A percentile compares a stretch with the other conserved stretches of the same genome.
These are phyloP conservation scores for Sympetrum striolatum DNA, from an alignment of 2,888 invertebrate genomes.

Conservation along the genomic window DNA sequence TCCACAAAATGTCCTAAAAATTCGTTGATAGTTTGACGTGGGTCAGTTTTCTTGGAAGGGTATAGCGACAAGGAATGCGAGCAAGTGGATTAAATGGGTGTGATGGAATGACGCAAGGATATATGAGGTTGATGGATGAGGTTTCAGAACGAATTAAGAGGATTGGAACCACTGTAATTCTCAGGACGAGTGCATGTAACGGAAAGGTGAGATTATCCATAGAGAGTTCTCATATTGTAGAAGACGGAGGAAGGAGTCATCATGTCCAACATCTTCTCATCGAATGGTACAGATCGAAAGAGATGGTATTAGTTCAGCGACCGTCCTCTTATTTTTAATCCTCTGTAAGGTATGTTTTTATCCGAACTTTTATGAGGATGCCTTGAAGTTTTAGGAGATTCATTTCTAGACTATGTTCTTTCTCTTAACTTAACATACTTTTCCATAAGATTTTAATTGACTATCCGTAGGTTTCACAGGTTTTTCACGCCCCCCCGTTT, in stretches of 20 bases:
- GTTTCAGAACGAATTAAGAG: slow-evolving; percentile 33
- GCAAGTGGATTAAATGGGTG: background rate
- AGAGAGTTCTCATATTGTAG: background rate
- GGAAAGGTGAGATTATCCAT: background rate
- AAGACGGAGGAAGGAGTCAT: background rate
- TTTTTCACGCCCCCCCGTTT: too few species aligned
- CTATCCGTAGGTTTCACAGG: too few species aligned
- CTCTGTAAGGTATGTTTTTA: too few species aligned
- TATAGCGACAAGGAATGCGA: background rate
- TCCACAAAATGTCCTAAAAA: background rate
- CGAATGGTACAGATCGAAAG: background rate
- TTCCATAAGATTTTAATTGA: too few species aligned
- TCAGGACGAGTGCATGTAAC: background rate
- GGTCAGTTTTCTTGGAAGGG: background rate
- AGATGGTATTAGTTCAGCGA: background rate
- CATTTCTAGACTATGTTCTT: too few species aligned
- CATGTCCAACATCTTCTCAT: background rate
- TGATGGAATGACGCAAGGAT: background rate
- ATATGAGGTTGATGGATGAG: slow-evolving; percentile 9
- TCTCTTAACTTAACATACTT: too few species aligned
- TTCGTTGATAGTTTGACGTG: background rate
- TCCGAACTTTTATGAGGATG: too few species aligned
- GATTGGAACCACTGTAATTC: background rate
- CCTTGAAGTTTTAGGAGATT: too few species aligned
- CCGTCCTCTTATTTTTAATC: background rate